phyloP scores from a whole-genome alignment of 1,140 invertebrate species.

The Atta cephalotes region DNA sequence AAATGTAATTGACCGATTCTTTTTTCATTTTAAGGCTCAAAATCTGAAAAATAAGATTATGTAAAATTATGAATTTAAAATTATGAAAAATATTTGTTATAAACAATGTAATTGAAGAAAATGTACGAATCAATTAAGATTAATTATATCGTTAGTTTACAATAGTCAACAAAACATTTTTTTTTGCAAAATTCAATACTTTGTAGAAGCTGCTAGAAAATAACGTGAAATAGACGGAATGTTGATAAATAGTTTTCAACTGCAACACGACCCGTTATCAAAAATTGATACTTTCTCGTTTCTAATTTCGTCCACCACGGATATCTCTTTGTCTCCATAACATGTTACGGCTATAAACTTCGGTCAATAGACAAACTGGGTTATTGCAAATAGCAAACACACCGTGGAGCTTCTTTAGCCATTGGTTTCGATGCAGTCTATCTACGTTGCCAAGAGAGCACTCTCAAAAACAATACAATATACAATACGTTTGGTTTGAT shows the following conservation, averaged over 20 bases:
- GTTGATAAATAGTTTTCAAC: constrained; percentile 10
- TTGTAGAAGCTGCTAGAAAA: not conserved
- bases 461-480: constrained; percentile 47
- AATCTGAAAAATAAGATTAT: too few relatives aligned
- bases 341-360: constrained; percentile 47
- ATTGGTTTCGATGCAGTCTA: constrained; percentile 41
- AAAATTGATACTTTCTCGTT: constrained; percentile 24
- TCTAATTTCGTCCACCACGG: constrained; percentile 24
- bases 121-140: too few relatives aligned
- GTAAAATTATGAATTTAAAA: too few relatives aligned
- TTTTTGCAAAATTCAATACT: not conserved
- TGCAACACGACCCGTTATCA: not conserved
- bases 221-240: not conserved
- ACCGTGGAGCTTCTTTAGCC: constrained; percentile 46
- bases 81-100: too few relatives aligned
- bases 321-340: constrained; percentile 41
- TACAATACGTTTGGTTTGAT: constrained; percentile 31
- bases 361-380: constrained; percentile 44
- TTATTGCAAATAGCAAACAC: constrained; percentile 52
- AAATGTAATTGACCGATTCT: too few relatives aligned
- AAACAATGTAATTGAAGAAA: too few relatives aligned
- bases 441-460: not conserved
- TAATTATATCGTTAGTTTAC: not conserved
- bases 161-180: not conserved
- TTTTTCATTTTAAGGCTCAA: too few relatives aligned